These are phyloP conservation scores for Archivesica marissinica DNA, from an alignment of 1,140 invertebrate genomes.

Conservation along the genomic window DNA sequence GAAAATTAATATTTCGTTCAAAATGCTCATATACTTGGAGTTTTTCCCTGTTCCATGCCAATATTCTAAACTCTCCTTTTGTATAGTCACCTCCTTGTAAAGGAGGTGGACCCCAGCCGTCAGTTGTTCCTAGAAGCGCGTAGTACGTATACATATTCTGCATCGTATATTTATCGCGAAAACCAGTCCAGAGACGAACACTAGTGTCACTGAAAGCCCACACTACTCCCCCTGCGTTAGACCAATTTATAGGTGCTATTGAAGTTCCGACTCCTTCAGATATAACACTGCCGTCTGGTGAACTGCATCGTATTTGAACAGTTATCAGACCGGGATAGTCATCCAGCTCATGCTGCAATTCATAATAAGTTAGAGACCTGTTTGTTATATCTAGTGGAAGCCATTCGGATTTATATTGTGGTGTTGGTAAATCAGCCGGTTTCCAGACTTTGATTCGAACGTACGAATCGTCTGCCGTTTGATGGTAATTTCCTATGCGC, in stretches of 20 bases:
- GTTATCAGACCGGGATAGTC: slow-evolving; percentile 23
- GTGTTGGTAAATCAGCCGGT: slow-evolving; percentile 2
- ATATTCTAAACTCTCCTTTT: slow-evolving; percentile 8
- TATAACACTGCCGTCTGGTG: not conserved
- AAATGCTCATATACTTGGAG: not conserved
- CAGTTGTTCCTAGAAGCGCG: not conserved
- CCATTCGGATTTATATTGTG: slow-evolving; percentile 37
- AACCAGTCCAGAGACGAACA: slow-evolving; percentile 29
- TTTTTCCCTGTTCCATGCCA: not conserved
- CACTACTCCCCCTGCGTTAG: slow-evolving; percentile 4
- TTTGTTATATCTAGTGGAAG: slow-evolving; percentile 23
- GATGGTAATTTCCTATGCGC: slow-evolving; percentile 40
- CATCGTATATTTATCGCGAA: not conserved
- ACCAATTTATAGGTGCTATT: not conserved
- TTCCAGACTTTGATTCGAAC: slow-evolving; percentile 36
- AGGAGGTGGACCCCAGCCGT: not conserved
- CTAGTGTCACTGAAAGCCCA: slow-evolving; percentile 2
- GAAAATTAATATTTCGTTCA: not conserved
- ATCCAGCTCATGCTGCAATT: not conserved
- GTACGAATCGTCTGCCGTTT: not conserved
- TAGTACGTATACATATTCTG: not conserved
- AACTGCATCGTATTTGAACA: slow-evolving; percentile 32
- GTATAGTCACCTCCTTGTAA: not conserved
- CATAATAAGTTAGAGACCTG: not conserved
- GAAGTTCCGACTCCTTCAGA: slow-evolving; percentile 27